Evolutionary conservation across 2,888 invertebrate genomes (phyloP), one percentile per base, ranked within the genome.

Genomic region (Lasioglossum morio): DNA sequence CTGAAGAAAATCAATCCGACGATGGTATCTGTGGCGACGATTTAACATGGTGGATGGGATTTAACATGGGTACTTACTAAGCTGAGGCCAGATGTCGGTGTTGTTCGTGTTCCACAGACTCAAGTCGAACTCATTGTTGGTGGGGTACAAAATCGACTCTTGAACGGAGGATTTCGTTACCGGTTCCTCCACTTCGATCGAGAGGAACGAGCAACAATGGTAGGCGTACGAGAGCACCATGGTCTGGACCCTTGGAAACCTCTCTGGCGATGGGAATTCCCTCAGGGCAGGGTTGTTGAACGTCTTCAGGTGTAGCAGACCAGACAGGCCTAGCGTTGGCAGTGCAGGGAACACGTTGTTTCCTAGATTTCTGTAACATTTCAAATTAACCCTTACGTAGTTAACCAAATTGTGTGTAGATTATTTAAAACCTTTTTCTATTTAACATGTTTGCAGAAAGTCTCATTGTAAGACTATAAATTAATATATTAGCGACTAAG

Each of bases 171-270:
- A 82, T 91, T 94, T 92, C 7, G 92, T 92, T 19, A 91, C 90
- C 95, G 96, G 84, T 92, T 91, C 92, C 69, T 93, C 93, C 14
- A 87, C 72, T 40, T 94, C 92, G 91, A 97, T 95, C 72, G 97
- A 97, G 93, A 98, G 95, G 95, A 98, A 99, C 87, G 98, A 97
- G 95, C 99, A 99, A 96, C 99, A 99, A 95, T 99, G 99, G 96
- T 99, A 99, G 89, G 99, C 99, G 95, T 99, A 99, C 1, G 99
- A 98, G 63, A 99, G 96, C 66, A 98, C 97, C 93, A 99, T 96
- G 19, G 97, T 97, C 96, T 98, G 97, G 88, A 99, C 98, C 57
- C 97, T 96, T 0, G 99, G 99, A 95, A 99, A 98, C 79, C 97
- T 96, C 88, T 98, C 97, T 0, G 98, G 98, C 1, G 97, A 96